A percentile compares a stretch with the other conserved stretches of the same genome.
Evolutionary conservation across 1,140 invertebrate species (phyloP).

Genomic region (Stegodyphus mimosarum): DNA sequence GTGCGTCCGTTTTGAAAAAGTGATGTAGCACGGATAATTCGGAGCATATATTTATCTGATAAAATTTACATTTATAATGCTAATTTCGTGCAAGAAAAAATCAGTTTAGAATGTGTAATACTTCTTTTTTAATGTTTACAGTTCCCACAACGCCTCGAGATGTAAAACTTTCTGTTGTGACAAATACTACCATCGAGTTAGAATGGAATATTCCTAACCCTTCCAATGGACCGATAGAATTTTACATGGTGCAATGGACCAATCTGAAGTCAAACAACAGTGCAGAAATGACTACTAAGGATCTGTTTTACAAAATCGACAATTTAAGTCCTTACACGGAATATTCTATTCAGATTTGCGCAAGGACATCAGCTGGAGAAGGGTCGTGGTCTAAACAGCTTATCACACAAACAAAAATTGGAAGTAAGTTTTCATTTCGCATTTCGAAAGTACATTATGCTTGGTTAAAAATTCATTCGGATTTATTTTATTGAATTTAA

Average conservation of each 20-base stretch:
- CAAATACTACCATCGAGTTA: neutral
- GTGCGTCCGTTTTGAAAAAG: too few species aligned
- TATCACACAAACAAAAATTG: neutral
- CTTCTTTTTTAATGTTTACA: neutral
- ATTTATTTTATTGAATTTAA: too few species aligned
- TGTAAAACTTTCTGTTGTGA: neutral
- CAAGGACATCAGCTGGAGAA: conserved; percentile 1
- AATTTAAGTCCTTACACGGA: conserved; percentile 1
- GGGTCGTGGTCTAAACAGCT: neutral
- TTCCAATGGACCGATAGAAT: neutral
- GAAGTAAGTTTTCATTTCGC: conserved; percentile 15
- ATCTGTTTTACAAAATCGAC: neutral
- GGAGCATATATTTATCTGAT: too few species aligned
- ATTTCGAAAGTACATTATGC: too few species aligned
- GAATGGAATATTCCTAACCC: conserved; percentile 14
- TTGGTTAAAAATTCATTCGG: too few species aligned
- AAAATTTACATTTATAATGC: too few species aligned
- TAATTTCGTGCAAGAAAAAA: too few species aligned
- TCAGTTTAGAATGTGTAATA: too few species aligned
- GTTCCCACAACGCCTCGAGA: conserved; percentile 11
- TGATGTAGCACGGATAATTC: too few species aligned
- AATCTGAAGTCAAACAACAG: neutral
- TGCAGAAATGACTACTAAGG: neutral
- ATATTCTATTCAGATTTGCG: conserved; percentile 2
- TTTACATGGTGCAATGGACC: conserved; percentile 3